Conservation (phyloP, 2,113 vertebrate species). For the Phylloscopus trochiloides region DNA sequence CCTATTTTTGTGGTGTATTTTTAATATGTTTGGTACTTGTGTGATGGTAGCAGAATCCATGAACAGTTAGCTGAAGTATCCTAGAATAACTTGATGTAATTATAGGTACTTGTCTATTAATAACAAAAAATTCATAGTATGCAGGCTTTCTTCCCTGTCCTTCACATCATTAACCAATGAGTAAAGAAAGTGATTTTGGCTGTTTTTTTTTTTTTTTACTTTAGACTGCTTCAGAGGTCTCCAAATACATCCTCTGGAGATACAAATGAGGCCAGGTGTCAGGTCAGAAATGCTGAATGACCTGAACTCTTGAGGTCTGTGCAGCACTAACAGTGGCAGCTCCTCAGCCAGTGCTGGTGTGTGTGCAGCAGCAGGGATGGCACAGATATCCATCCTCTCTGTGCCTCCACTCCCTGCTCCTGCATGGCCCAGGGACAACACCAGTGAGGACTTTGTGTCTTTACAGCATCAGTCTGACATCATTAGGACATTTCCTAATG, state of each 20-base stretch:
- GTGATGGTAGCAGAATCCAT: not conserved
- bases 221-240: not conserved
- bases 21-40: constrained; percentile 4
- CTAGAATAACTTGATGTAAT: not conserved
- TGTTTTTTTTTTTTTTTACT: accelerated
- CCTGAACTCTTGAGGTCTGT: not conserved
- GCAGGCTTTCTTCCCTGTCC: not conserved
- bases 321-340: not conserved
- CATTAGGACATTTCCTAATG: not conserved
- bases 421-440: not conserved
- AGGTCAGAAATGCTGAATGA: not conserved
- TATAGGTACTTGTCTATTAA: constrained; percentile 15
- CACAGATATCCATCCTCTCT: not conserved
- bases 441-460: accelerated
- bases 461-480: not conserved
- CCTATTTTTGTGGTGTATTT: constrained; percentile 29
- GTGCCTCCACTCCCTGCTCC: not conserved
- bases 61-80: not conserved
- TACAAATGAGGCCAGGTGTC: not conserved
- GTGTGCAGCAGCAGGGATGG: not conserved
- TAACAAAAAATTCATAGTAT: not conserved
- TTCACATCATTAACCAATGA: not conserved
- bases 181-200: not conserved
- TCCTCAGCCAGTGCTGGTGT: not conserved
- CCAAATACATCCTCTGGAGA: not conserved